phyloP scores from a whole-genome alignment of 1,140 invertebrate genomes.

The Hormaphis cornu region DNA sequence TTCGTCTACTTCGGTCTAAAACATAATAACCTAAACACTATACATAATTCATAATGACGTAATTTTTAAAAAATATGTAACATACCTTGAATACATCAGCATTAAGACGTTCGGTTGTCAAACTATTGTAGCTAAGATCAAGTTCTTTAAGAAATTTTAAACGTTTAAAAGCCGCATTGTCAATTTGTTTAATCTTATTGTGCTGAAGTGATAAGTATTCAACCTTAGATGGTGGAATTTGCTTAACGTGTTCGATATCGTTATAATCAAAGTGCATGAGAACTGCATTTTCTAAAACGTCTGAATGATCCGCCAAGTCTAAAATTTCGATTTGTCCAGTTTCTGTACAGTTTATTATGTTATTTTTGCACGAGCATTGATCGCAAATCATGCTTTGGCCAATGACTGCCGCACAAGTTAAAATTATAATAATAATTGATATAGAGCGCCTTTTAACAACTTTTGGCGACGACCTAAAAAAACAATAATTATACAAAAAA shows the following conservation, averaged over 20 bases:
- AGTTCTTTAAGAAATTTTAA: slow-evolving; percentile 52
- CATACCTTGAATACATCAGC: slow-evolving; percentile 58
- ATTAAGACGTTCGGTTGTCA: slow-evolving; percentile 48
- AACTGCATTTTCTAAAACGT: not conserved
- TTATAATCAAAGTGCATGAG: not conserved
- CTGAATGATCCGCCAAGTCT: not conserved
- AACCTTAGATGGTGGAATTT: slow-evolving; percentile 35
- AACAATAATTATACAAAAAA: not conserved
- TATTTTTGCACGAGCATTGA: not conserved
- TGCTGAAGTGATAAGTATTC: slow-evolving; percentile 41
- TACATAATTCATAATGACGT: not conserved
- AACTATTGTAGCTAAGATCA: slow-evolving; percentile 58
- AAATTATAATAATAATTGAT: not conserved
- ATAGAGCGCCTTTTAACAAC: not conserved
- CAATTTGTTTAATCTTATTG: slow-evolving; percentile 52
- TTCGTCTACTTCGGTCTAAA: not conserved
- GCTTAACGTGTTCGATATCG: not conserved
- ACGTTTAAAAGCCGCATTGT: slow-evolving; percentile 51
- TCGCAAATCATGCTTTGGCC: not conserved
- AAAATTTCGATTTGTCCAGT: not conserved
- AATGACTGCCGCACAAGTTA: not conserved
- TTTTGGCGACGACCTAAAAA: not conserved
- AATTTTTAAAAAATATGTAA: not conserved
- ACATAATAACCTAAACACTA: not conserved
- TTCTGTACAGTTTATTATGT: slow-evolving; percentile 1